Evolutionary conservation across 2,888 invertebrate species (phyloP).

Genomic region (Melinaea marsaeus): DNA sequence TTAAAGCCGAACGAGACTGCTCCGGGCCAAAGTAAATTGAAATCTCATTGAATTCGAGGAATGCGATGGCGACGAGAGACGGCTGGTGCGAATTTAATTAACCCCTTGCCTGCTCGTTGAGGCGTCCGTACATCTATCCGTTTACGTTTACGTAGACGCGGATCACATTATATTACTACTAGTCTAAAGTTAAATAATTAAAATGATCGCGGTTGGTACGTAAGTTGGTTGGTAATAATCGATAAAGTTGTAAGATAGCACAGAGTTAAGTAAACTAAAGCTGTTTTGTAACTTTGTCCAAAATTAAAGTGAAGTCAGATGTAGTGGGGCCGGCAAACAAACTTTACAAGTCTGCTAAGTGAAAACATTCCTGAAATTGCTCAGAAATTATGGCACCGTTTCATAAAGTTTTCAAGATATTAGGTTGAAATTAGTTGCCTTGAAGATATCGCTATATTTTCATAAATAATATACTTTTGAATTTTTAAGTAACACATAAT

Average conservation of each 20-base stretch:
- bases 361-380: conserved; percentile 70
- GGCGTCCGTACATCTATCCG: conserved; percentile 44
- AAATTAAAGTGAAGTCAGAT: conserved; percentile 54
- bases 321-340: conserved; percentile 51
- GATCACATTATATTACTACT: conserved; percentile 30
- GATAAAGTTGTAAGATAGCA: conserved; percentile 19
- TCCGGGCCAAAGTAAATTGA: conserved; percentile 73
- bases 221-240: conserved; percentile 6
- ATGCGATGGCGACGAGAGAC: conserved; percentile 69
- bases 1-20: conserved; percentile 56
- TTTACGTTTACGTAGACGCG: conserved; percentile 31
- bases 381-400: conserved; percentile 70
- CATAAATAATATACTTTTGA: neutral
- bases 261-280: conserved; percentile 30
- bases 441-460: conserved; percentile 60
- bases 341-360: conserved; percentile 61
- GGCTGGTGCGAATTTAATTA: conserved; percentile 77
- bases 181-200: too few relatives aligned
- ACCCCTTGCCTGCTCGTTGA: conserved; percentile 71
- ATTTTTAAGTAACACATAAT: too few relatives aligned
- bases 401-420: conserved; percentile 55
- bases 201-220: neutral
- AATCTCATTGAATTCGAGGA: conserved; percentile 76
- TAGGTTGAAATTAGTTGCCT: conserved; percentile 72
- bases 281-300: conserved; percentile 42